phyloP scores from a whole-genome alignment of 2,888 invertebrate genomes.

The Tetranychus piercei region DNA sequence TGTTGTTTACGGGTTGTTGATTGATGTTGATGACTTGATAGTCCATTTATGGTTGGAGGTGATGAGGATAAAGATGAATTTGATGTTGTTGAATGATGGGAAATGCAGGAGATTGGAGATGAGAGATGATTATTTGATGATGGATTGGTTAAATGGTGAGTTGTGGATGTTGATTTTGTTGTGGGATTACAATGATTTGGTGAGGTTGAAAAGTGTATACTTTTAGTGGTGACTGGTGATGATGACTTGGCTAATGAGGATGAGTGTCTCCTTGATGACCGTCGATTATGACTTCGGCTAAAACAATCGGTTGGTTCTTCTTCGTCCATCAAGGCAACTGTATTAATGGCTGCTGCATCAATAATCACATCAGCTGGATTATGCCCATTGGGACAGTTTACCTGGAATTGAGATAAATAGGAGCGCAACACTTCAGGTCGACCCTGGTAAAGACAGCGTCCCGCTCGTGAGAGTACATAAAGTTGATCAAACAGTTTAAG shows the following conservation, averaged over 20 bases:
- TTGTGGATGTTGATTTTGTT: not conserved
- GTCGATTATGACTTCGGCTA: not conserved
- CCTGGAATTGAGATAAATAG: not conserved
- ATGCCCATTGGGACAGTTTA: conserved; percentile 12
- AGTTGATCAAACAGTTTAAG: conserved; percentile 16
- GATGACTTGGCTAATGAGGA: not conserved
- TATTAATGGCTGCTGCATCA: conserved; percentile 10
- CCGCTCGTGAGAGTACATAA: conserved; percentile 3
- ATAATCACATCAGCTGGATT: conserved; percentile 16
- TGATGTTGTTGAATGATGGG: not conserved
- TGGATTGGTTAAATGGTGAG: no score
- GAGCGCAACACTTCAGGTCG: not conserved
- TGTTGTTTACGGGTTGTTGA: not conserved
- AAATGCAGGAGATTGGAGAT: not conserved
- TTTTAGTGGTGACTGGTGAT: not conserved
- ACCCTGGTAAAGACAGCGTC: conserved; percentile 4
- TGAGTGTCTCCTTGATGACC: not conserved
- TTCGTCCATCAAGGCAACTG: not conserved
- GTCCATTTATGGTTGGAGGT: not conserved
- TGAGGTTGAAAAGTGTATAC: not conserved
- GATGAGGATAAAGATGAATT: not conserved
- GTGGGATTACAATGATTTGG: not conserved
- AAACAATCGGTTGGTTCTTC: conserved; percentile 5
- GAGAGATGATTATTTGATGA: no score
- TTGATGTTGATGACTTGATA: not conserved